Evolutionary conservation across 1,140 invertebrate species (phyloP), one percentile per base, ranked within the genome.

Genomic region (Bombus waltoni): DNA sequence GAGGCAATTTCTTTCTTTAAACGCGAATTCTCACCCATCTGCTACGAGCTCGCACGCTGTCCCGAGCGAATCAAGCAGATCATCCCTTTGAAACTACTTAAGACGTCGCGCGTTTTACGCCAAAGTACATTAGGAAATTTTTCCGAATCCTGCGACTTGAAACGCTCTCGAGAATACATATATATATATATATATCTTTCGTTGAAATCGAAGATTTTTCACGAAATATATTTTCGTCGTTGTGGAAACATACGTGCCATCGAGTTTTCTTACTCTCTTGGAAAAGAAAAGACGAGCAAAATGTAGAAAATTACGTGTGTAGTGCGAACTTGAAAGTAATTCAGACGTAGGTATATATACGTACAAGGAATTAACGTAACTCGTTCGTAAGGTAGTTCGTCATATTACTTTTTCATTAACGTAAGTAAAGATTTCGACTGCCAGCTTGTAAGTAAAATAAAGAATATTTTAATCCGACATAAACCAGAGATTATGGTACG

Each of bases 401-500:
- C 13, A 59, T 72, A 42, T 44, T 28, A 42, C 32, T 6, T 35
- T 73, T 62, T 74, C 80, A 73, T 62, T 59, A 73, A 65, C 22
- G 32, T 81, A 81, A 72, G 53, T 62, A 57, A 47, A 47, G 35
- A 71, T 38, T 80, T 59, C 75, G 25, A 8, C 28, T 42, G 15
- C 28, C n/a, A 28, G 57, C 15, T 42, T 32, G 38, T 62, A 77
- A 40, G 65, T 38, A 57, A 76, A 57, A 47, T 10, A 25, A 47
- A 70, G 35, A 44, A 78, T 28, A 42, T 78, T 78, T 78, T 42
- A 42, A 78, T 78, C 35, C 32, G 65, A 71, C 75, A 28, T 76
- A 78, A 83, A 83, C 65, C 76, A 68, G 62, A 83, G 47, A 59
- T 77, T 77, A 53, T 25, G 35, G 35, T 32, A 66, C 75, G 25